Conservation (phyloP, 2,113 vertebrate genomes). For the Apteryx mantelli region DNA sequence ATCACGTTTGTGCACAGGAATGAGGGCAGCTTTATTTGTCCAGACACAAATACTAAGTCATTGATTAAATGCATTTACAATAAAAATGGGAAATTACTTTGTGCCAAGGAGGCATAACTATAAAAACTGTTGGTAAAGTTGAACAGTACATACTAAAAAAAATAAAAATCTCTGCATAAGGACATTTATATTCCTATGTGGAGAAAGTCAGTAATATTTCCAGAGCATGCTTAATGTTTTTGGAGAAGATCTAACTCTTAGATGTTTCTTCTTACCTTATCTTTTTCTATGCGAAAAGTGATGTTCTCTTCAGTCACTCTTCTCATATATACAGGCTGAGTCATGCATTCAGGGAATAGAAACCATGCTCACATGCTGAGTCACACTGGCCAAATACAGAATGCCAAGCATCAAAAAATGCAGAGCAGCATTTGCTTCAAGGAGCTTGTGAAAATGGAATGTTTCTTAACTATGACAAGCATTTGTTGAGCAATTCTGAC, state of each 20-base stretch:
- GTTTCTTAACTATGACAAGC: not conserved
- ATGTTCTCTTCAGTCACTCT: not conserved
- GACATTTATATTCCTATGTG: not conserved
- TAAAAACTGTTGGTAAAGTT: not conserved
- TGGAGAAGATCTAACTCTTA: not conserved
- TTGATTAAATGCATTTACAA: not conserved
- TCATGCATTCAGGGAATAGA: constrained; percentile 1
- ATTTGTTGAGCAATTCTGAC: not conserved
- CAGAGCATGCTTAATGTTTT: not conserved
- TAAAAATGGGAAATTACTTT: not conserved
- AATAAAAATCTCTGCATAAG: not conserved
- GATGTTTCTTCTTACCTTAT: not conserved
- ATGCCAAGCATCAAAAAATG: not conserved
- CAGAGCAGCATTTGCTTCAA: not conserved
- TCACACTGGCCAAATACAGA: not conserved
- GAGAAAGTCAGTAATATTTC: not conserved
- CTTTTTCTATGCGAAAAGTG: fast-evolving
- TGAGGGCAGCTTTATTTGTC: not conserved
- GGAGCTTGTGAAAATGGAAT: not conserved
- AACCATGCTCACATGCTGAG: fast-evolving
- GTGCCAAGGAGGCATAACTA: not conserved
- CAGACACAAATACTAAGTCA: not conserved
- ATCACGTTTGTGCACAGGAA: not conserved
- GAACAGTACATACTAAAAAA: not conserved
- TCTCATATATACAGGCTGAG: not conserved